These are phyloP conservation scores for Heliconius eleuchia DNA, from an alignment of 1,140 invertebrate species.

Conservation along the genomic window DNA sequence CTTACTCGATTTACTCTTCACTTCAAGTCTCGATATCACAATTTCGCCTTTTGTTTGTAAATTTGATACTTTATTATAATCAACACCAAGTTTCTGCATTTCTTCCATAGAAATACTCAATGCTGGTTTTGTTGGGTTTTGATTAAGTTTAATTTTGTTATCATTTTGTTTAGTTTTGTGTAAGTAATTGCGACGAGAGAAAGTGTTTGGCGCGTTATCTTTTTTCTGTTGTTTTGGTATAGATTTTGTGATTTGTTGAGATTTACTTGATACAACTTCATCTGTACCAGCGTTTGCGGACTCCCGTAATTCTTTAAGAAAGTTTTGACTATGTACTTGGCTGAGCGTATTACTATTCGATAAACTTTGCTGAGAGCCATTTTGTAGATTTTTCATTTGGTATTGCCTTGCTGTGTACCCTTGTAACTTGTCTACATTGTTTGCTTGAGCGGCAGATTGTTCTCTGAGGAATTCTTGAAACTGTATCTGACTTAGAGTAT, in stretches of 20 bases:
- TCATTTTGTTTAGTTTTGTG: constrained; percentile 68
- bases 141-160: constrained; percentile 40
- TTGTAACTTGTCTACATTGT: background rate
- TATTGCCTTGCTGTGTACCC: background rate
- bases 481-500: constrained; percentile 47
- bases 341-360: constrained; percentile 9
- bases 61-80: constrained; percentile 40
- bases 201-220: constrained; percentile 66
- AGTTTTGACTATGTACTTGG: constrained; percentile 44
- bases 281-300: constrained; percentile 54
- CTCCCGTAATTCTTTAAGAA: constrained; percentile 57
- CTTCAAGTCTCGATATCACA: constrained; percentile 40
- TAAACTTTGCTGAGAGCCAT: background rate
- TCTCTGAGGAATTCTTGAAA: constrained; percentile 38
- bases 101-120: constrained; percentile 30
- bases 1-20: background rate
- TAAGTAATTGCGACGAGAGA: constrained; percentile 70
- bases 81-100: constrained; percentile 30
- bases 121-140: constrained; percentile 26
- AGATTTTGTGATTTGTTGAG: constrained; percentile 26
- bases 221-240: constrained; percentile 49
- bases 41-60: constrained; percentile 47
- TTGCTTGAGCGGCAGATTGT: background rate
- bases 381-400: constrained; percentile 2
- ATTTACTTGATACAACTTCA: constrained; percentile 20